phyloP scores from a whole-genome alignment of 2,888 invertebrate genomes.

The Dorcus parallelipipedus region DNA sequence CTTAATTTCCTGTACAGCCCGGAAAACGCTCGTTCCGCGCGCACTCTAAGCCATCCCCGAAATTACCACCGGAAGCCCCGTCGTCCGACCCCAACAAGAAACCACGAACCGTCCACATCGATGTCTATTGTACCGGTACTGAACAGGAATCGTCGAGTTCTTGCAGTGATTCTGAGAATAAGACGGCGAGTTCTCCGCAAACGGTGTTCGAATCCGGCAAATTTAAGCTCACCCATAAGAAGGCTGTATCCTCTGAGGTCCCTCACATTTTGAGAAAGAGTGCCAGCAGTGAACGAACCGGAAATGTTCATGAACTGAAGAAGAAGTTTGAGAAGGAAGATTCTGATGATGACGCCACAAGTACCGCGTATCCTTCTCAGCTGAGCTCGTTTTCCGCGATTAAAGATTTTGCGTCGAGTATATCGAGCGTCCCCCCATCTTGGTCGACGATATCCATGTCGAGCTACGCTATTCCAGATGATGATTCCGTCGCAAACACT shows the following conservation, averaged over 20 bases:
- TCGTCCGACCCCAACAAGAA: conserved; percentile 45
- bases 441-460: conserved; percentile 53
- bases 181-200: conserved; percentile 57
- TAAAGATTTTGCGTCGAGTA: conserved; percentile 55
- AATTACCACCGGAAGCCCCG: conserved; percentile 28
- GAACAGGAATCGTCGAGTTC: conserved; percentile 43
- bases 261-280: conserved; percentile 43
- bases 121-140: conserved; percentile 72
- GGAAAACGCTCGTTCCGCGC: too few relatives aligned
- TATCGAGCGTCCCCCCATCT: conserved; percentile 50
- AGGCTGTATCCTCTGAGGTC: conserved; percentile 47
- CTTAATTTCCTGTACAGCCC: too few relatives aligned
- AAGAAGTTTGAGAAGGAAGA: conserved; percentile 25
- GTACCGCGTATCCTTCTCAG: conserved; percentile 63
- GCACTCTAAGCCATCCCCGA: too few relatives aligned
- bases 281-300: conserved; percentile 18
- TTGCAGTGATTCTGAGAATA: conserved; percentile 39
- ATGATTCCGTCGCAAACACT: conserved; percentile 52
- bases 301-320: conserved; percentile 18
- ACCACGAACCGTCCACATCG: conserved; percentile 69
- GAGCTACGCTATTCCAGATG: conserved; percentile 49
- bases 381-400: conserved; percentile 57
- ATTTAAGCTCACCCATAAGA: conserved; percentile 58
- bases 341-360: conserved; percentile 49
- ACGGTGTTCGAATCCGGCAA: conserved; percentile 64